These are phyloP conservation scores for Pachypeltis micranthus DNA, from an alignment of 1,140 invertebrate genomes.

Conservation along the genomic window DNA sequence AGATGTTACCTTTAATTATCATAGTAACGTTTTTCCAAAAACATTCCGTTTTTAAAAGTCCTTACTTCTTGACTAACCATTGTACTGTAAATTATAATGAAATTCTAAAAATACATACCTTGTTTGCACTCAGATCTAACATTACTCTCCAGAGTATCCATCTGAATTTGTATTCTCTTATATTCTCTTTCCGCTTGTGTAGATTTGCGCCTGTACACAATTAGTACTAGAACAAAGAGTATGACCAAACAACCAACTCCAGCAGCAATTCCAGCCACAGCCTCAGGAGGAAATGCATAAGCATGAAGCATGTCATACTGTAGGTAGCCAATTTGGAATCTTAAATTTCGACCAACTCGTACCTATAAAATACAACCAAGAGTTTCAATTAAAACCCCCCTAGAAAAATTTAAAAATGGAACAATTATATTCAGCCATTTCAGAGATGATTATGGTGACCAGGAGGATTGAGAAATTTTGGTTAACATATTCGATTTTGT, in stretches of 20 bases:
- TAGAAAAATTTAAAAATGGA: neutral
- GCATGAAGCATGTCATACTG: slow-evolving; percentile 71
- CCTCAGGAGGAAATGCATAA: slow-evolving; percentile 74
- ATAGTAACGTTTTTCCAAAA: no score
- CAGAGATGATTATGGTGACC: neutral
- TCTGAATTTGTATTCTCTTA: slow-evolving; percentile 95
- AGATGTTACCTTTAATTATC: no score
- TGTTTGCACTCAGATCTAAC: slow-evolving; percentile 95
- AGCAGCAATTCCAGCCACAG: slow-evolving; percentile 70
- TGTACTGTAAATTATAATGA: no score
- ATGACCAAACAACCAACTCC: slow-evolving; percentile 72
- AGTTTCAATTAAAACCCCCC: no score
- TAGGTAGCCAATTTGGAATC: slow-evolving; percentile 77
- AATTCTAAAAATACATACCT: slow-evolving; percentile 43
- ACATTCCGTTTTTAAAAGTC: no score
- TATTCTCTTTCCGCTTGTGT: slow-evolving; percentile 92
- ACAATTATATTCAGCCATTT: no score
- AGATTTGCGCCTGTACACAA: slow-evolving; percentile 80
- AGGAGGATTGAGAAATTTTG: no score
- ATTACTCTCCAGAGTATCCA: slow-evolving; percentile 97
- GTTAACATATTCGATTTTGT: no score
- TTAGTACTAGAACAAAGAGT: slow-evolving; percentile 71
- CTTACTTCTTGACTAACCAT: no score
- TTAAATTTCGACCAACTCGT: slow-evolving; percentile 69
- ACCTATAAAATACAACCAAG: slow-evolving; percentile 23